Base-by-base conservation (phyloP, 2,888 invertebrate species). In the Eristalis arbustorum region DNA sequence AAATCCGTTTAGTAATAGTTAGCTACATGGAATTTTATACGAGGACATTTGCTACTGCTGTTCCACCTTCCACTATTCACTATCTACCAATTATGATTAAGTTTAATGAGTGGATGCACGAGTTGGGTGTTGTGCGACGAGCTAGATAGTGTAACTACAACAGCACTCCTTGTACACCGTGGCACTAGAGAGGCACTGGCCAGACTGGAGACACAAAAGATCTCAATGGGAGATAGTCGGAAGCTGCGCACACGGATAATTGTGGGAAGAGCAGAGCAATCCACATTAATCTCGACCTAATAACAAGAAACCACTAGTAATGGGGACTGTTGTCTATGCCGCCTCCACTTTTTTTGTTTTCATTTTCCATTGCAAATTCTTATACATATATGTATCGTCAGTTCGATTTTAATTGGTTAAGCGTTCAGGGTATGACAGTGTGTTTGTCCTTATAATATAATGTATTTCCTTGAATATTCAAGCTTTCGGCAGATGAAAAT, bases 61-160 rank as follows among this genome's bases (percentile, higher is more conserved):
- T 69, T 62, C 79, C 68, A 75, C 31, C 64, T 59, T 66, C 40
- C 56, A 71, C 66, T 64, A 75, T 71, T 71, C 56, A 18, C 74
- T 49, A 84, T 79, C 67, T 71, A 61, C 79, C 79, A 79, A 79
- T 84, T 79, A 84, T 84, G 84, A 84, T 84, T 84, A 84, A 67
- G 74, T 84, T 84, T 79, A 84, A 84, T 84, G 84, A 84, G 71
- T 75, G 62, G 74, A 74, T 84, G 79, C 79, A 84, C 79, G 79
- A 84, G 84, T 84, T 71, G 84, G 84, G 79, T 84, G 79, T 79
- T 75, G 62, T 72, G 62, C 68, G 78, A 64, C 57, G 31, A 64
- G 49, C 13, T 3, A 64, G 59, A 63, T 75, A 67, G 28, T 11
- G 67, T 34, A 62, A 18, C 61, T 57, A 34, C 63, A 64, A 34